Conservation (phyloP, 2,113 vertebrate genomes). For the Apus apus region DNA sequence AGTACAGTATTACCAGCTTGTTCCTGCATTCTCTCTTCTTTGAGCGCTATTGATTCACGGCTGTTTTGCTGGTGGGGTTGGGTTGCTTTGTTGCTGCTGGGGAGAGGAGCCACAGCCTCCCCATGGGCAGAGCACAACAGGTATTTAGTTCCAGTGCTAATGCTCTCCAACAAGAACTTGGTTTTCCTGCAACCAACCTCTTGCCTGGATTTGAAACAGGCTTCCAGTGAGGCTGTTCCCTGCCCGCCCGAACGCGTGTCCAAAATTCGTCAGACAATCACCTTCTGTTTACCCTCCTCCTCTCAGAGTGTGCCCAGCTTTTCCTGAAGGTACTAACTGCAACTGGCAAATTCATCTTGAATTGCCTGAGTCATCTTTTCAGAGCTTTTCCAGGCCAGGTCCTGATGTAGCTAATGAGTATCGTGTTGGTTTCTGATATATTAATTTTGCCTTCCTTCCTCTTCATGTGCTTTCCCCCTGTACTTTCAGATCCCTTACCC, state of each 20-base stretch:
- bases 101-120: conserved; percentile 20
- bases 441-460: not conserved
- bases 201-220: not conserved
- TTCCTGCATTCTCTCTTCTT: not conserved
- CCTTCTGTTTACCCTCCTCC: conserved; percentile 26
- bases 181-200: not conserved
- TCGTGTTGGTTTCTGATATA: not conserved
- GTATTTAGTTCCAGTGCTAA: conserved; percentile 30
- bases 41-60: not conserved
- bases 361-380: not conserved
- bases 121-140: conserved; percentile 15
- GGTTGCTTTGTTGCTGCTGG: not conserved
- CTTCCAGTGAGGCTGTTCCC: conserved; percentile 19
- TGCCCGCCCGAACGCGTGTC: not conserved
- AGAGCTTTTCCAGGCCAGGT: not conserved
- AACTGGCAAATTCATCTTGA: not conserved
- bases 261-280: not conserved
- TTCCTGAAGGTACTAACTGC: not conserved
- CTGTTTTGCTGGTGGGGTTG: not conserved
- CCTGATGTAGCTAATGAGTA: not conserved
- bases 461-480: not conserved
- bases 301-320: not conserved
- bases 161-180: conserved; percentile 37
- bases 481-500: not conserved
- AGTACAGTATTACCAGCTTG: not conserved